Percentiles rank a stretch among this genome's conserved stretches.
phyloP scores from a whole-genome alignment of 2,797 vertebrate genomes.

The Harpagifer antarcticus region DNA sequence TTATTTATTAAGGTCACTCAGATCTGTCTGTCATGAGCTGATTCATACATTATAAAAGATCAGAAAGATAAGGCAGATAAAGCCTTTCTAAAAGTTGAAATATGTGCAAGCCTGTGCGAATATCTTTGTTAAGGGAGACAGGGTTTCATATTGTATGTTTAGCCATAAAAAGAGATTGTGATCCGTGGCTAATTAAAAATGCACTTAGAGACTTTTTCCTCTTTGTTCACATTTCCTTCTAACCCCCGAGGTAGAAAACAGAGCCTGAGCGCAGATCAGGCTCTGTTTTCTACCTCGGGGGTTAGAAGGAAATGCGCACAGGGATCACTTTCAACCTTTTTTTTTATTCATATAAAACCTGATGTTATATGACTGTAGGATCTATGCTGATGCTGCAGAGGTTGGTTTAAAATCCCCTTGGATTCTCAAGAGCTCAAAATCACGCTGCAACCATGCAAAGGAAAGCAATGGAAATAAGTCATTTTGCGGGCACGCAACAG shows the following conservation, averaged over 20 bases:
- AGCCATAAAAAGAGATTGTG: slow-evolving; percentile 48
- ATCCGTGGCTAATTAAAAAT: slow-evolving; percentile 54
- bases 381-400: slow-evolving; percentile 44
- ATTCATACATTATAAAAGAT: neutral
- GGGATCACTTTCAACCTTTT: slow-evolving; percentile 20
- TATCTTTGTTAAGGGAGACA: slow-evolving; percentile 5
- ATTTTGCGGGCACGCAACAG: slow-evolving; percentile 64
- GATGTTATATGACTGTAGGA: slow-evolving; percentile 26
- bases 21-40: neutral
- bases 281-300: slow-evolving; percentile 25
- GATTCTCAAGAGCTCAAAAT: slow-evolving; percentile 50
- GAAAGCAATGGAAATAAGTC: slow-evolving; percentile 37
- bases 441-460: slow-evolving; percentile 43
- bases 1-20: neutral
- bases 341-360: slow-evolving; percentile 20
- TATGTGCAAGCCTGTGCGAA: slow-evolving; percentile 5
- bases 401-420: slow-evolving; percentile 34
- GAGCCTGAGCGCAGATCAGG: too few relatives aligned
- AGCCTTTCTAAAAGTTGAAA: slow-evolving; percentile 54
- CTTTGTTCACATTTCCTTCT: too few relatives aligned
- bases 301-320: slow-evolving; percentile 17
- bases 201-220: slow-evolving; percentile 39
- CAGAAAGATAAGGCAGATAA: neutral
- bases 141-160: slow-evolving; percentile 26
- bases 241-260: too few relatives aligned